phyloP scores from a whole-genome alignment of 2,113 vertebrate species.

The Callionymus lyra region DNA sequence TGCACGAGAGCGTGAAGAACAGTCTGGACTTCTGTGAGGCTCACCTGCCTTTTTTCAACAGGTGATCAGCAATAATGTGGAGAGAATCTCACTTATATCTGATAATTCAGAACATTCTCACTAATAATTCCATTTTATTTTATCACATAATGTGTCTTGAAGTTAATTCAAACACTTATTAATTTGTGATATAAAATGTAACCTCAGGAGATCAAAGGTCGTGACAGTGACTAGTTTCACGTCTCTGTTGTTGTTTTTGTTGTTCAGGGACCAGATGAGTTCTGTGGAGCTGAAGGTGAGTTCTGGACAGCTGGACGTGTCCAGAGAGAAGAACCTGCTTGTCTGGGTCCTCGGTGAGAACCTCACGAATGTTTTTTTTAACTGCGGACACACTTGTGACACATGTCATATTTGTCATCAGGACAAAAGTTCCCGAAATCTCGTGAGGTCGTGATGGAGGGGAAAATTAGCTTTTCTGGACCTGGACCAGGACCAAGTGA shows the following conservation, averaged over 20 bases:
- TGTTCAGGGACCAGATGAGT: conserved; percentile 72
- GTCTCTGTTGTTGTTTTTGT: background rate
- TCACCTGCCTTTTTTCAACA: conserved; percentile 85
- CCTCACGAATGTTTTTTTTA: background rate
- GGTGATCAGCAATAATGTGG: conserved; percentile 55
- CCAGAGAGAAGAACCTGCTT: conserved; percentile 82
- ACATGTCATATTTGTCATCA: conserved; percentile 28
- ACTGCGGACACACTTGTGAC: background rate
- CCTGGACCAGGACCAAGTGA: conserved; percentile 64
- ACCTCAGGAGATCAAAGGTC: too few species aligned
- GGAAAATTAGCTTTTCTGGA: conserved; percentile 73
- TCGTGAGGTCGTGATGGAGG: conserved; percentile 78
- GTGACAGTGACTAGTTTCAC: too few species aligned
- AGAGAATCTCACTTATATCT: too few species aligned
- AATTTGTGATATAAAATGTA: too few species aligned
- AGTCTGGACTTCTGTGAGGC: conserved; percentile 90
- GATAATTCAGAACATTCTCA: too few species aligned
- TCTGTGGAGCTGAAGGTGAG: conserved; percentile 78
- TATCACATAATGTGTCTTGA: too few species aligned
- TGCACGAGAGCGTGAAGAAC: conserved; percentile 90
- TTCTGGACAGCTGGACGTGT: conserved; percentile 80
- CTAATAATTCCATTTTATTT: too few species aligned
- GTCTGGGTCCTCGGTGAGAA: conserved; percentile 81
- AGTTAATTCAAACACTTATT: too few species aligned
- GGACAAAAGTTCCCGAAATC: conserved; percentile 91